Conservation (phyloP, 2,888 invertebrate species). For the Plutella xylostella region DNA sequence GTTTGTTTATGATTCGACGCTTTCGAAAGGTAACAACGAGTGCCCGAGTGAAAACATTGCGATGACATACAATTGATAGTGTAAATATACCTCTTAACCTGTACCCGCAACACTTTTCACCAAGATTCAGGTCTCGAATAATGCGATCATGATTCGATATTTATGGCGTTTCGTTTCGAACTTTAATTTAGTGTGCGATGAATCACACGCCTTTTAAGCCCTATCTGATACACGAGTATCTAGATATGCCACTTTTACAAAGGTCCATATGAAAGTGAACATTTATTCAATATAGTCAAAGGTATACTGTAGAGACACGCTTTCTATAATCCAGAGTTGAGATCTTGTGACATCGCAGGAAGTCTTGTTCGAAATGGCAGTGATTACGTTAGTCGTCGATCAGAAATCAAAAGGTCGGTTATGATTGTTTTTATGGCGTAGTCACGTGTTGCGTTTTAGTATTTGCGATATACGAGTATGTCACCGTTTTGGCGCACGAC, state of each 20-base stretch:
- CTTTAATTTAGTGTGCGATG: conserved; percentile 11
- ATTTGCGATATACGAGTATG: conserved; percentile 33
- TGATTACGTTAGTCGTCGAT: conserved; percentile 29
- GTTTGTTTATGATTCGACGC: conserved; percentile 64
- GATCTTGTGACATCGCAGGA: background rate
- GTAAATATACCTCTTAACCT: conserved; percentile 56
- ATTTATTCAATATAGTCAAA: background rate
- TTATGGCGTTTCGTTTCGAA: conserved; percentile 18
- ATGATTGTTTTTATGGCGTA: conserved; percentile 32
- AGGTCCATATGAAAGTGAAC: background rate
- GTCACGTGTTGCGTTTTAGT: conserved; percentile 31
- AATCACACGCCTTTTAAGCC: conserved; percentile 5
- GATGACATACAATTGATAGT: conserved; percentile 67
- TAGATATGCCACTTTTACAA: conserved; percentile 4
- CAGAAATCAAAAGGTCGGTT: conserved; percentile 30
- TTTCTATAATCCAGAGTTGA: background rate
- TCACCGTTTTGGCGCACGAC: conserved; percentile 34
- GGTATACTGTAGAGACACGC: background rate
- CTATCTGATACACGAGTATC: conserved; percentile 9
- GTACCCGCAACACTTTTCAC: conserved; percentile 38
- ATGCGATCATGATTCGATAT: conserved; percentile 25
- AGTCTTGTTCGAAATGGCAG: conserved; percentile 5
- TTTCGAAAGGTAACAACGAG: conserved; percentile 65
- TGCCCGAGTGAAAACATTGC: conserved; percentile 57
- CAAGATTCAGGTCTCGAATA: conserved; percentile 25